Base-by-base conservation (phyloP, 2,113 vertebrate genomes). In the Strix aluco region DNA sequence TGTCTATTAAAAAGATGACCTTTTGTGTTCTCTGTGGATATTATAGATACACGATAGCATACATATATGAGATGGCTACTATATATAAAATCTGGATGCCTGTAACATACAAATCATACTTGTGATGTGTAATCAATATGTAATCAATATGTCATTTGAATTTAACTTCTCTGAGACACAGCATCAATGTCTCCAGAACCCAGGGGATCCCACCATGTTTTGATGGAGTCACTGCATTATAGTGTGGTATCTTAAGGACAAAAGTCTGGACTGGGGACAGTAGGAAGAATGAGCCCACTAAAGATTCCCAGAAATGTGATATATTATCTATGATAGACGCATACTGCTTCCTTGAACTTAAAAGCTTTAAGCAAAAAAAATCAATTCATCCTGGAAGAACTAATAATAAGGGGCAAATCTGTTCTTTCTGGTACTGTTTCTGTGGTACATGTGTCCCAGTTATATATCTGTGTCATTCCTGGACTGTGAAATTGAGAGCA, bases 401-500 rank as follows among this genome's bases (percentile, higher is more conserved):
- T 72, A 74, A 81, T 65, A 84, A n/a, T 67, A 86, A 55, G 32
- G 29, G 52, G 14, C 2, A 92, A 83, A 57, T 51, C 20, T 89
- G 32, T 38, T 78, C 55, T 80, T 96, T 89, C 59, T 95, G 55
- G 63, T 86, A 21, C 80, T 30, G 15, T 71, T 92, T 78, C 77
- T 92, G 34, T 2, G 1, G 73, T 84, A 92, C 47, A 67, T 12
- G 36, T 63, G 81, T 90, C 80, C 65, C 57, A 65, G 67, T 40
- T 96, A 78, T 65, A 69, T 81, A 93, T 87, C 74, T 84, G 42
- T 85, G 40, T 72, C 90, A 82, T 77, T 93, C 72, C 72, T 83
- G 52, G 59, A 81, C 63, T 92, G 72, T 59, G 80, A 95, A 86
- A 90, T 77, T 86, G 72, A 93, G 49, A 93, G 23, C 69, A 94